Base-by-base conservation (phyloP, 1,140 invertebrate species). In the Drosophila fuyamai region DNA sequence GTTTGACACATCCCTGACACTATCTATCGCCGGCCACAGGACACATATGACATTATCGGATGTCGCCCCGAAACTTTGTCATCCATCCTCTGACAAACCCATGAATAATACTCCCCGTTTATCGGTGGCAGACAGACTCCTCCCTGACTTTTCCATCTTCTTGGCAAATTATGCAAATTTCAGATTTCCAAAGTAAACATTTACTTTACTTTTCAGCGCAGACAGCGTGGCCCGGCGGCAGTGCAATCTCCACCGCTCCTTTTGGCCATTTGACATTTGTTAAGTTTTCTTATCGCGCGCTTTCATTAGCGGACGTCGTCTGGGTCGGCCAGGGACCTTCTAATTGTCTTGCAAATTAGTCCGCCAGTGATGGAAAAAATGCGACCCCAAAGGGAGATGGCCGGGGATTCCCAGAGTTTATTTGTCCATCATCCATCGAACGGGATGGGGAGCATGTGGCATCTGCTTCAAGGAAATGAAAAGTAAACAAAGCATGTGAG, bases 111-210 rank as follows among this genome's bases (percentile, higher is more conserved):
- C 86, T 83, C 47, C 57, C 18, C 40, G 60, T 72, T 85, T 85
- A 85, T 85, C 82, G 63, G 40, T 50, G 46, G 46, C 71, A 74
- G 80, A 72, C 76, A 73, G 57, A 35, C 27, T 27, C 27, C 4
- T 10, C 9, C 27, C 4, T 13, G 13, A 6, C 14, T n/a, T 18
- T 10, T 13, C 38, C 35, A 43, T 9, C 55, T 68, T 44, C 79
- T 67, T 81, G 74, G 77, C 88, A 91, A 91, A 91, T 91, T 91
- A 91, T 91, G 88, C 78, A 91, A 91, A 91, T 91, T 86, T 84
- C 63, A 81, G 88, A 79, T 91, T 88, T 83, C 77, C 75, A 88
- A 81, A 84, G 88, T 78, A 91, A 91, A 91, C 88, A 91, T 91
- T 91, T 91, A 79, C 89, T 91, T 91, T 91, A 89, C 84, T 89